Evolutionary conservation across 2,113 vertebrate genomes (phyloP).

Genomic region (Rattus rattus): DNA sequence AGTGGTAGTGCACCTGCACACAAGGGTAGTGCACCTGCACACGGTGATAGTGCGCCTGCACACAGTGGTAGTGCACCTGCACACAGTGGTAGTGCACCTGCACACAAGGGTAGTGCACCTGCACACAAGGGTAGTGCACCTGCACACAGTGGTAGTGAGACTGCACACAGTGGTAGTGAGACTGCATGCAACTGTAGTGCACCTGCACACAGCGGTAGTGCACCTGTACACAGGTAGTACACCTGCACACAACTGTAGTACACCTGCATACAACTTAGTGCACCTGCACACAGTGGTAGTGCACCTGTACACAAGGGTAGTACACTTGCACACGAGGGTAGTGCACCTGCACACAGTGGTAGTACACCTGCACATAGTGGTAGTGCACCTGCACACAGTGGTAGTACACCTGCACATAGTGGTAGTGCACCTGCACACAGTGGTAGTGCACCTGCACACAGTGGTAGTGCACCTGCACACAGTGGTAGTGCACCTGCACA

Average conservation of each 20-base stretch:
- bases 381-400: not conserved
- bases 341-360: not conserved
- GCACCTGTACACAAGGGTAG: not conserved
- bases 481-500: not conserved
- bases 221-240: not conserved
- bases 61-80: not conserved
- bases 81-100: not conserved
- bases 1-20: not conserved
- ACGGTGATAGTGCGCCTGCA: not conserved
- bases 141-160: not conserved
- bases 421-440: not conserved
- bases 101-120: not conserved
- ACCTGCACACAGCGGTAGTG: not conserved
- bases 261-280: not conserved
- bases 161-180: not conserved
- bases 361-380: not conserved
- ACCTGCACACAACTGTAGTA: too few relatives aligned
- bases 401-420: not conserved
- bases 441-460: not conserved
- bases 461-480: not conserved
- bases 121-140: not conserved
- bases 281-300: not conserved
- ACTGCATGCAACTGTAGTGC: not conserved
- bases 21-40: not conserved
- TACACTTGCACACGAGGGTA: not conserved